Evolutionary conservation across 1,140 invertebrate genomes (phyloP).

Genomic region (Leptinotarsa undecemlineata): DNA sequence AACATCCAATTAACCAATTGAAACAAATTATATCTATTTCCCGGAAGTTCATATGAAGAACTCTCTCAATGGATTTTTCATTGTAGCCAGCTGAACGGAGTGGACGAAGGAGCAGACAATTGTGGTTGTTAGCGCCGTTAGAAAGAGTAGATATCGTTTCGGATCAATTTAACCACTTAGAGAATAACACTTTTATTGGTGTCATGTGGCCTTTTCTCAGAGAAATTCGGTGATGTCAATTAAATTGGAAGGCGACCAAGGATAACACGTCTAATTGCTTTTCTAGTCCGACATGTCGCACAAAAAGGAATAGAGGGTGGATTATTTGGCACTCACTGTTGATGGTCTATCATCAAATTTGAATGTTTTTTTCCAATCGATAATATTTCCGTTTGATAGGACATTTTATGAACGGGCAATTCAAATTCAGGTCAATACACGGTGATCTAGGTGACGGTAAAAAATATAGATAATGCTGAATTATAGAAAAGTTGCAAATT

Average conservation of each 20-base stretch:
- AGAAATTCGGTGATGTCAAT: neutral
- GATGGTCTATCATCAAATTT: too few species aligned
- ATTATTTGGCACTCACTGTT: too few species aligned
- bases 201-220: neutral
- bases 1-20: too few species aligned
- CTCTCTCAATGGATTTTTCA: neutral
- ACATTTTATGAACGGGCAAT: too few species aligned
- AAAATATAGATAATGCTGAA: too few species aligned
- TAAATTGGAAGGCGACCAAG: neutral
- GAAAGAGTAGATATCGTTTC: neutral
- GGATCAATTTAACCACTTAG: constrained; percentile 3
- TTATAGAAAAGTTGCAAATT: too few species aligned
- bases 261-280: constrained; percentile 8
- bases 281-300: neutral
- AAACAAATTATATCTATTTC: too few species aligned
- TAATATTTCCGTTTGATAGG: too few species aligned
- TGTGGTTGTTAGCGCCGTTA: neutral
- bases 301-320: neutral
- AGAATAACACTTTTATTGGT: neutral
- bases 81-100: neutral
- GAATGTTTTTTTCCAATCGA: too few species aligned
- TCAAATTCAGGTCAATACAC: too few species aligned
- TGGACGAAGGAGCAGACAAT: neutral
- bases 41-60: neutral
- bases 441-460: too few species aligned